Evolutionary conservation across 2,113 vertebrate species (phyloP).

Genomic region (Cricetomys ansorgei): DNA sequence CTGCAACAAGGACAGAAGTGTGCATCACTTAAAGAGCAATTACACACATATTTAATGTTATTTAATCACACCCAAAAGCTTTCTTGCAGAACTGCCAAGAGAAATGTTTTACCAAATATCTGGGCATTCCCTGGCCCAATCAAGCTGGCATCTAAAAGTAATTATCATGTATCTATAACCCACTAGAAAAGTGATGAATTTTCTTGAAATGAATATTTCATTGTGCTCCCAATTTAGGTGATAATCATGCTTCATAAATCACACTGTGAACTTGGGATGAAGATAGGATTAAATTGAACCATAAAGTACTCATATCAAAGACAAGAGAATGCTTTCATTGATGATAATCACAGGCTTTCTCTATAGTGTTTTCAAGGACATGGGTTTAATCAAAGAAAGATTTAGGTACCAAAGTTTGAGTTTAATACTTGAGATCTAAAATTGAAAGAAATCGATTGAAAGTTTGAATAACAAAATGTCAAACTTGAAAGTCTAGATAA

Average conservation of each 20-base stretch:
- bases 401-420: neutral
- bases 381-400: slow-evolving; percentile 23
- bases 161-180: neutral
- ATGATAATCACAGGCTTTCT: slow-evolving; percentile 20
- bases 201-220: neutral
- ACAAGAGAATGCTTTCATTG: slow-evolving; percentile 40
- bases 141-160: neutral
- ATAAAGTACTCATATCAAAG: slow-evolving; percentile 35
- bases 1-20: neutral
- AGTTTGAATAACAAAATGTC: slow-evolving; percentile 11
- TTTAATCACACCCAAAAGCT: neutral
- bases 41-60: neutral
- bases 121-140: neutral
- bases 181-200: neutral
- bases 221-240: neutral
- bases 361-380: neutral
- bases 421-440: slow-evolving; percentile 42
- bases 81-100: neutral
- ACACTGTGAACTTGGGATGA: neutral
- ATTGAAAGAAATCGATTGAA: slow-evolving; percentile 41
- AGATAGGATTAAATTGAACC: neutral
- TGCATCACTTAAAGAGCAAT: neutral
- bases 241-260: neutral
- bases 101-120: neutral
- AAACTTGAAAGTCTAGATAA: slow-evolving; percentile 46